Evolutionary conservation across 2,797 vertebrate genomes (phyloP), one percentile per base, ranked within the genome.

Genomic region (Uromys caudimaculatus): DNA sequence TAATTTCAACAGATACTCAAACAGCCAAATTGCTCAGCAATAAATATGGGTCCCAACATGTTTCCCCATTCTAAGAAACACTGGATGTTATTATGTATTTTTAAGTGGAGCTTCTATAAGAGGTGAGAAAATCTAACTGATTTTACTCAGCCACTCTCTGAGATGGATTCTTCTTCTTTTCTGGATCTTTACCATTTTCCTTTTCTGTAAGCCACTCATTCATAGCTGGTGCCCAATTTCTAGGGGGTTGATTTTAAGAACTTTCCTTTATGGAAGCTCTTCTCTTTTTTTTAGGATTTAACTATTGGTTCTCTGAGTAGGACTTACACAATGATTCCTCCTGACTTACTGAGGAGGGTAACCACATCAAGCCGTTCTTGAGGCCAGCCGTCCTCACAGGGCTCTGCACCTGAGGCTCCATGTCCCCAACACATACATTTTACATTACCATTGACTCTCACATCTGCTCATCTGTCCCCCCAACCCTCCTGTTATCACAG

Each of bases 391-490:
- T 56, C 69, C 90, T 84, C 24, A 3, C 2, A 16, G 0, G 6
- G 27, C 38, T 32, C 62, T 19, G 3, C 8, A 23, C 38, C 14
- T 32, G 29, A 78, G 54, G 41, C 21, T 47, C 79, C 38, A 23
- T 75, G 29, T 38, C 3, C 11, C n/a, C 2, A 8, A 24, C 56
- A 47, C 11, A 14, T 0, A 7, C 1, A 11, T 0, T 0, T 35
- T 50, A 50, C 47, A 64, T 62, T 56, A 24, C 29, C 52, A 21
- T 52, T 54, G 21, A 24, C 23, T 16, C 14, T 47, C 41, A 8
- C 29, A 76, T 83, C 77, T 86, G 82, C 35, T 85, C 82, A n/a
- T 69, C 27, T 32, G 7, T 12, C n/a, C 73, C 73, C 67, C 62
- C 54, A 10, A 8, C 41, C 62, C 4, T 90, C 24, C 60, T 60